These are phyloP conservation scores for Protosalanx chinensis DNA, from an alignment of 2,797 vertebrate species.

Conservation along the genomic window DNA sequence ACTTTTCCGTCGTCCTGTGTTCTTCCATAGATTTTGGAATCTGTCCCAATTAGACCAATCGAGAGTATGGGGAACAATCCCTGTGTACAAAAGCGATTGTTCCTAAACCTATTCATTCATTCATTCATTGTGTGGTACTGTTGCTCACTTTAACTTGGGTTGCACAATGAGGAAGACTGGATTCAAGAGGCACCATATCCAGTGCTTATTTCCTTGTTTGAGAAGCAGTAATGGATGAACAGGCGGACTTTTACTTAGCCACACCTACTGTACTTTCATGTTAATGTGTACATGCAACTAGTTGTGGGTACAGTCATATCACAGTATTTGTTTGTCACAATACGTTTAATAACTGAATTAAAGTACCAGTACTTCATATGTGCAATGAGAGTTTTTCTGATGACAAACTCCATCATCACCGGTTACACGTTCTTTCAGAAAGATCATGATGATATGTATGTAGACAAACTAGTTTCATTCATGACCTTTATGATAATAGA, in stretches of 20 bases:
- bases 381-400: too few species aligned
- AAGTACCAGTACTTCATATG: too few species aligned
- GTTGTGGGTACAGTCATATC: too few species aligned
- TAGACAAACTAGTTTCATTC: slow-evolving; percentile 43
- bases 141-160: too few species aligned
- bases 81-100: background rate
- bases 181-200: too few species aligned
- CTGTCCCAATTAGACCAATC: background rate
- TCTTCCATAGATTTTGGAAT: background rate
- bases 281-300: too few species aligned
- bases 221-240: background rate
- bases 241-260: background rate
- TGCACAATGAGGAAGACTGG: background rate
- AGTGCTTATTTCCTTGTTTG: background rate
- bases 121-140: too few species aligned
- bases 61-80: background rate
- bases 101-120: background rate
- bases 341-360: too few species aligned
- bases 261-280: background rate
- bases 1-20: background rate
- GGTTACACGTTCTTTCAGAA: background rate
- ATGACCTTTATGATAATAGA: slow-evolving; percentile 40
- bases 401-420: background rate
- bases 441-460: background rate
- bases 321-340: too few species aligned